Evolutionary conservation across 1,140 invertebrate species (phyloP).

Genomic region (Maniola jurtina): DNA sequence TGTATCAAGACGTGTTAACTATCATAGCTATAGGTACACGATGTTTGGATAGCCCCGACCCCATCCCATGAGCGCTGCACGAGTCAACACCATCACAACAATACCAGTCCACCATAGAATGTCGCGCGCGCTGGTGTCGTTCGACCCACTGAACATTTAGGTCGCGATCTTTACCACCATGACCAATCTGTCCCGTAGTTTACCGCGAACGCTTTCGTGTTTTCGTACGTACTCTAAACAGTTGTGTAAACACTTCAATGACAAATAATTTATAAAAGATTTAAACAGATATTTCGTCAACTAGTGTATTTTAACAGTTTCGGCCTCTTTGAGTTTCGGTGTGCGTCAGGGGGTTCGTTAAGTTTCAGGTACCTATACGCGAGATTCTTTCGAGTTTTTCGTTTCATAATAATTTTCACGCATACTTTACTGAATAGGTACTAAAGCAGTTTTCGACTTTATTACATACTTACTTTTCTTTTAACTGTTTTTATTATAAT

Average conservation of each 20-base stretch:
- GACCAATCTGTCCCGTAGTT: conserved; percentile 33
- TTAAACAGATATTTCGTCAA: neutral
- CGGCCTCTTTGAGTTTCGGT: neutral
- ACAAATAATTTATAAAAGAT: conserved; percentile 1
- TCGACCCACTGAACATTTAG: conserved; percentile 11
- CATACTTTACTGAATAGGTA: neutral
- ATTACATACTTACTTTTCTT: too few relatives aligned
- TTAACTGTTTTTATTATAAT: too few relatives aligned
- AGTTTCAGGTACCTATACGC: neutral
- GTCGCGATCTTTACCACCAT: conserved; percentile 27
- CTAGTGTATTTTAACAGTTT: neutral
- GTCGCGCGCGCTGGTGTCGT: conserved; percentile 47
- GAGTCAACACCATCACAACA: conserved; percentile 31
- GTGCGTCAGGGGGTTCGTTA: conserved; percentile 15
- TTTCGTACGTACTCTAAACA: neutral
- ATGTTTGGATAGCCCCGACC: conserved; percentile 58
- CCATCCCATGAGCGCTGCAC: conserved; percentile 47
- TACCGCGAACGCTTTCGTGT: conserved; percentile 28
- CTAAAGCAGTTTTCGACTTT: neutral
- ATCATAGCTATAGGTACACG: conserved; percentile 24
- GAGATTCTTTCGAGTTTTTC: too few relatives aligned
- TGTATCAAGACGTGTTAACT: conserved; percentile 17
- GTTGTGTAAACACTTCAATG: conserved; percentile 1
- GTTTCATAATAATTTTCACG: neutral
- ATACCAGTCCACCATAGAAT: conserved; percentile 54